Conservation (phyloP, 2,888 invertebrate genomes). For the Molorchus minor region DNA sequence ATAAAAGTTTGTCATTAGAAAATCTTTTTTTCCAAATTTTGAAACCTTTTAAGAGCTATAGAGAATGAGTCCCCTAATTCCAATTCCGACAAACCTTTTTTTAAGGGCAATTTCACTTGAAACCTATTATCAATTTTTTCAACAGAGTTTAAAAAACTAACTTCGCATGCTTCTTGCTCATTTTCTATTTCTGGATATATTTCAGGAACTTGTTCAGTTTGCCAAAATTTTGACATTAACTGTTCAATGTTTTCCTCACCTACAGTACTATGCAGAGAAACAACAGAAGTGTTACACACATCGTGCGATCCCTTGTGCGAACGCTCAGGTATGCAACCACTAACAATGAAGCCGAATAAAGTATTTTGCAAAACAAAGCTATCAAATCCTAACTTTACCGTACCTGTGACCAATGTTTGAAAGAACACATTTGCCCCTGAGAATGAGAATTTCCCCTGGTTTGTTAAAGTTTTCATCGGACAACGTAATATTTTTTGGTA, state of each 20-base stretch:
- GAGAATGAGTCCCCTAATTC: no score
- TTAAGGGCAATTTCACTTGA: no score
- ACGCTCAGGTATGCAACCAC: neutral
- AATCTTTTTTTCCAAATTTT: no score
- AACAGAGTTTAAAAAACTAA: no score
- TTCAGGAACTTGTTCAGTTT: neutral
- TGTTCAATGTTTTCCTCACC: neutral
- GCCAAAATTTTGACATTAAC: neutral
- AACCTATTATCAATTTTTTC: no score
- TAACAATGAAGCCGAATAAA: neutral
- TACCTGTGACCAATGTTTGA: neutral
- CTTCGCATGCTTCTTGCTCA: neutral
- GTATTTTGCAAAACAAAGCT: neutral
- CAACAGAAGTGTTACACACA: neutral
- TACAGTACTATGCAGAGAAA: neutral
- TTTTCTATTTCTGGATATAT: neutral
- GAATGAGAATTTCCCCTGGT: neutral
- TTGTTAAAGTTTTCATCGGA: neutral
- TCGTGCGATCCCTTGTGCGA: neutral
- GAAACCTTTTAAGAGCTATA: no score
- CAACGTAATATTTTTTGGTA: neutral
- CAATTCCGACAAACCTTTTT: no score
- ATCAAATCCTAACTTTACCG: neutral
- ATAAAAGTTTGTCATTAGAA: no score
- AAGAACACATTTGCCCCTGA: neutral